Percentiles rank a stretch among this genome's conserved stretches.
Evolutionary conservation across 2,888 invertebrate genomes (phyloP).

Genomic region (Tortricodes alternella): DNA sequence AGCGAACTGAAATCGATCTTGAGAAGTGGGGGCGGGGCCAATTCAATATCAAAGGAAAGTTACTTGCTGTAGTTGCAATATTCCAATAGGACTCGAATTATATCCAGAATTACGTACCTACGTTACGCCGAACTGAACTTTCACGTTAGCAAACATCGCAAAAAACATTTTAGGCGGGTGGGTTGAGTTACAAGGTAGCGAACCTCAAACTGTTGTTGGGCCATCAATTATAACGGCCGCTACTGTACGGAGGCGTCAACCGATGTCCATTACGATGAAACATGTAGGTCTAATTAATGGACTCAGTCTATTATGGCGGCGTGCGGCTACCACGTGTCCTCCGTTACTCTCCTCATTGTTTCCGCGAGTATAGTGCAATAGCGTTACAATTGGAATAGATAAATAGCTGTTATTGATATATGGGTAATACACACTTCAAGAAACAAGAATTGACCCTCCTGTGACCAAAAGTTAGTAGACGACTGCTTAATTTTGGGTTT

Average conservation of each 20-base stretch:
- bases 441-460: no score
- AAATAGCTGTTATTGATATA: not conserved
- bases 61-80: slow-evolving; percentile 15
- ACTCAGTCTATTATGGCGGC: slow-evolving; percentile 60
- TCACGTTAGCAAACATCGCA: slow-evolving; percentile 2
- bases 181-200: slow-evolving; percentile 46
- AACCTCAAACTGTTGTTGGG: slow-evolving; percentile 42
- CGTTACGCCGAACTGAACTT: not conserved
- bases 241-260: slow-evolving; percentile 49
- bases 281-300: slow-evolving; percentile 75
- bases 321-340: slow-evolving; percentile 53
- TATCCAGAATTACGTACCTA: slow-evolving; percentile 2
- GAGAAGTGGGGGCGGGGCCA: slow-evolving; percentile 10
- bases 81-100: slow-evolving; percentile 3
- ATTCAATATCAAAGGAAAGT: slow-evolving; percentile 27
- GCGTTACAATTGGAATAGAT: not conserved
- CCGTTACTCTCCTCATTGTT: slow-evolving; percentile 38
- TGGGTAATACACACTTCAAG: no score
- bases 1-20: slow-evolving; percentile 5
- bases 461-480: no score
- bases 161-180: slow-evolving; percentile 23
- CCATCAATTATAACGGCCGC: slow-evolving; percentile 42
- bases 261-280: slow-evolving; percentile 73
- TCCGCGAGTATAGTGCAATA: slow-evolving; percentile 12
- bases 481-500: no score